Evolutionary conservation across 2,797 vertebrate genomes (phyloP), one percentile per base, ranked within the genome.

Genomic region (Anguilla megastoma): DNA sequence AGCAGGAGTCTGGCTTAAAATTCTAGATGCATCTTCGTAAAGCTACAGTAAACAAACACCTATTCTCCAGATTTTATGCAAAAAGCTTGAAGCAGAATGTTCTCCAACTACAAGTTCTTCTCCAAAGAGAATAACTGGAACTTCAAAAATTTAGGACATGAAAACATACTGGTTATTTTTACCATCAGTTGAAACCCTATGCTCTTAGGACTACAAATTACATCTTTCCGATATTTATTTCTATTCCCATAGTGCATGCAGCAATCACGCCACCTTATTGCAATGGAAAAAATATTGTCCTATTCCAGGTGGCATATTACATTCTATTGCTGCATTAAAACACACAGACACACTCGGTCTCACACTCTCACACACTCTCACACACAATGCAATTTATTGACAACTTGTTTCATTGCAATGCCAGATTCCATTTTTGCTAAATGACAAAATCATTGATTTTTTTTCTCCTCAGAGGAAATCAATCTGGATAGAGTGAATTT

Each of bases 401-500:
- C 36, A 14, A 60, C 84, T 36, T 50, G 85, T 76, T 58, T 85
- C 86, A 82, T n/a, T 27, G 63, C 33, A 88, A 66, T 71, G 50
- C 74, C 58, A 90, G 27, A 86, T 41, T 86, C 63, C n/a, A 24
- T 16, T 86, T 79, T 16, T 54, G 76, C 88, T 48, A 84, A 76
- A 84, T 84, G 85, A 86, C 45, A 33, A 74, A 76, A 74, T 36
- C 71, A 86, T 54, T 86, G 85, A 86, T 86, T 83, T 89, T 60
- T 69, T 89, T 27, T 83, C 76, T 60, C 87, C 48, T 56, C 48
- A 52, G 52, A 89, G 79, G 79, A 54, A 86, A 89, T 89, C 88
- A 56, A 86, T 89, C 24, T 6, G 14, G 2, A 87, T 84, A 66
- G 45, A 21, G 41, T 50, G 45, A 71, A 12, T 41, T 14, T 45